These are phyloP conservation scores for Diprion similis DNA, from an alignment of 1,140 invertebrate species.

Conservation along the genomic window DNA sequence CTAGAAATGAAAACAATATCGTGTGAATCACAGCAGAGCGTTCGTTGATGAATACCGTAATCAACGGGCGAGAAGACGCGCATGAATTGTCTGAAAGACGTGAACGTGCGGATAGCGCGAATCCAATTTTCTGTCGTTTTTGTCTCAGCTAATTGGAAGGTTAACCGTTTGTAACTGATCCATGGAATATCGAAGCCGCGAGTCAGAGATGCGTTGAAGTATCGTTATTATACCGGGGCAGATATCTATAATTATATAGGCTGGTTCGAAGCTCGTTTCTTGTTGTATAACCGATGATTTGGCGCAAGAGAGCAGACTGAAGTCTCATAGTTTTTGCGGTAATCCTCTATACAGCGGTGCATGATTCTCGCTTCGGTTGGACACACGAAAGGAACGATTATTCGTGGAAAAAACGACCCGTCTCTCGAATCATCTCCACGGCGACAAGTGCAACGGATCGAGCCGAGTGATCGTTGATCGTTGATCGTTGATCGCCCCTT, in stretches of 20 bases:
- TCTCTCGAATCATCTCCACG: too few relatives aligned
- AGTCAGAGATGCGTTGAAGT: neutral
- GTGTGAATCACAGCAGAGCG: too few relatives aligned
- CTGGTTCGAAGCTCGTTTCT: conserved; percentile 19
- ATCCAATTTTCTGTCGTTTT: neutral
- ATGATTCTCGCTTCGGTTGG: conserved; percentile 24
- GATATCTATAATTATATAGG: conserved; percentile 29
- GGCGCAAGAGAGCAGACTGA: neutral
- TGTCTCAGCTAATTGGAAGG: neutral
- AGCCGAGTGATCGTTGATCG: too few relatives aligned
- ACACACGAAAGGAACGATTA: neutral
- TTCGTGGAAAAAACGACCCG: too few relatives aligned
- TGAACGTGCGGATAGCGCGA: neutral
- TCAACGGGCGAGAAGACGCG: too few relatives aligned
- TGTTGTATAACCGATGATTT: conserved; percentile 27
- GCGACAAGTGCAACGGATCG: too few relatives aligned
- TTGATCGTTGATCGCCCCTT: too few relatives aligned
- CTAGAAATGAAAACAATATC: too few relatives aligned
- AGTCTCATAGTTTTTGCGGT: neutral
- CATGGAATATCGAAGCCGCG: conserved; percentile 6
- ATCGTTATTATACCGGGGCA: conserved; percentile 13
- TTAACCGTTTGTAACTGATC: neutral
- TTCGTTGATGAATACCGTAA: too few relatives aligned
- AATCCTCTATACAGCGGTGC: neutral
- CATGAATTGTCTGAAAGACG: too few relatives aligned